Evolutionary conservation across 2,113 vertebrate genomes (phyloP).

Genomic region (Thomomys bottae): DNA sequence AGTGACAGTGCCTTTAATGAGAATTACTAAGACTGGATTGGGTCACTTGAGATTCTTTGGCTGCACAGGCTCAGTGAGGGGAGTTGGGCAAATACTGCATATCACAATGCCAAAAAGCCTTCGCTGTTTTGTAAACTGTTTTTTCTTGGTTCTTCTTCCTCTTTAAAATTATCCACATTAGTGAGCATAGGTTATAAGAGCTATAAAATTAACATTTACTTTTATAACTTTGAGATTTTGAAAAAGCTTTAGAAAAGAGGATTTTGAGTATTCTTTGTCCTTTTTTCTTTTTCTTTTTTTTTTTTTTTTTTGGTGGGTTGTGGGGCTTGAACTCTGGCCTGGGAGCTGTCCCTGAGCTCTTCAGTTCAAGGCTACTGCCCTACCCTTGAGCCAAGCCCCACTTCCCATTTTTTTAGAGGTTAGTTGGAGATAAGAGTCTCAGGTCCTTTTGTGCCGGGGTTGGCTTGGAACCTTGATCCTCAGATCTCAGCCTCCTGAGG

Average conservation of each 20-base stretch:
- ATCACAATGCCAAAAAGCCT: background rate
- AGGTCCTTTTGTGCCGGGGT: too few relatives aligned
- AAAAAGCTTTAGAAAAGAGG: background rate
- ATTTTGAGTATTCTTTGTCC: constrained; percentile 7
- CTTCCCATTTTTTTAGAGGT: too few relatives aligned
- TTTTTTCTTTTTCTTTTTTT: background rate
- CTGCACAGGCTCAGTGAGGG: background rate
- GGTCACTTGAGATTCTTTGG: background rate
- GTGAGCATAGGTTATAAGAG: background rate
- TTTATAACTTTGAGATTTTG: constrained; percentile 14
- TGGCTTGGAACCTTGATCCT: too few relatives aligned
- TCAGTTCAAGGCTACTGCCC: too few relatives aligned
- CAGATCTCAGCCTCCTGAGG: too few relatives aligned
- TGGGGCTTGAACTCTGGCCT: too few relatives aligned
- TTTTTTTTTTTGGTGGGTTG: too few relatives aligned
- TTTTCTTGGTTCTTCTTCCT: constrained; percentile 1
- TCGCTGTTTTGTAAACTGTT: background rate
- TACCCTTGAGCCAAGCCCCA: too few relatives aligned
- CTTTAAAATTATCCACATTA: constrained; percentile 6
- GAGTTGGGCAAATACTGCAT: background rate
- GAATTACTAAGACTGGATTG: too few relatives aligned
- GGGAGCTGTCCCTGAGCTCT: too few relatives aligned
- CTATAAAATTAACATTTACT: constrained; percentile 13
- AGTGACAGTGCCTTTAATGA: background rate
- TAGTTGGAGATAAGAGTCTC: too few relatives aligned